Evolutionary conservation across 2,888 invertebrate species (phyloP).

Genomic region (Leucoma salicis): DNA sequence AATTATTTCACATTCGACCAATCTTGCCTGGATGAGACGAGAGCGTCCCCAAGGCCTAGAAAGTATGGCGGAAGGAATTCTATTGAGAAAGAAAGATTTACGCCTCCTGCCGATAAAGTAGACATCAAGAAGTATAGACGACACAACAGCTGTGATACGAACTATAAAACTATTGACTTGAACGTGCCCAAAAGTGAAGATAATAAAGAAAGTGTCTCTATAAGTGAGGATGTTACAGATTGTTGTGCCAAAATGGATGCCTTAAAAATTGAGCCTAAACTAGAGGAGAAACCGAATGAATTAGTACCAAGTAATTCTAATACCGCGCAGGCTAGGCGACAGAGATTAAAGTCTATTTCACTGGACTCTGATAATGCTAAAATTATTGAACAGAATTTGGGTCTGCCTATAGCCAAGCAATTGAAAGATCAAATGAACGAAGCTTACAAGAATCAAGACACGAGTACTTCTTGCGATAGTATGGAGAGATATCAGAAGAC

Average conservation of each 20-base stretch:
- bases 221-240: conserved; percentile 60
- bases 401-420: conserved; percentile 79
- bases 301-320: conserved; percentile 48
- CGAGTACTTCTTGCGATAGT: conserved; percentile 69
- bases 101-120: conserved; percentile 65
- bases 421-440: conserved; percentile 79
- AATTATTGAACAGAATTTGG: conserved; percentile 81
- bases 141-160: conserved; percentile 73
- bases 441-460: conserved; percentile 67
- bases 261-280: conserved; percentile 50
- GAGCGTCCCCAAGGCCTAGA: conserved; percentile 56
- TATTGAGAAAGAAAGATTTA: conserved; percentile 66
- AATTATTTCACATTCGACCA: conserved; percentile 74
- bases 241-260: conserved; percentile 67
- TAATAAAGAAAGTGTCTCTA: conserved; percentile 41
- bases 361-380: conserved; percentile 81
- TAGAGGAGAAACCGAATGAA: conserved; percentile 51
- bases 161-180: conserved; percentile 64
- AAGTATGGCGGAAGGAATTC: conserved; percentile 71
- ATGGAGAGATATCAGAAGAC: conserved; percentile 61
- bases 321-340: conserved; percentile 69
- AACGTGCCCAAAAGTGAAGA: conserved; percentile 57
- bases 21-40: conserved; percentile 46
- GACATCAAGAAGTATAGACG: conserved; percentile 65
- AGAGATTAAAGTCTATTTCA: conserved; percentile 80